phyloP scores from a whole-genome alignment of 2,797 vertebrate genomes.

The Hoplostethus atlanticus region DNA sequence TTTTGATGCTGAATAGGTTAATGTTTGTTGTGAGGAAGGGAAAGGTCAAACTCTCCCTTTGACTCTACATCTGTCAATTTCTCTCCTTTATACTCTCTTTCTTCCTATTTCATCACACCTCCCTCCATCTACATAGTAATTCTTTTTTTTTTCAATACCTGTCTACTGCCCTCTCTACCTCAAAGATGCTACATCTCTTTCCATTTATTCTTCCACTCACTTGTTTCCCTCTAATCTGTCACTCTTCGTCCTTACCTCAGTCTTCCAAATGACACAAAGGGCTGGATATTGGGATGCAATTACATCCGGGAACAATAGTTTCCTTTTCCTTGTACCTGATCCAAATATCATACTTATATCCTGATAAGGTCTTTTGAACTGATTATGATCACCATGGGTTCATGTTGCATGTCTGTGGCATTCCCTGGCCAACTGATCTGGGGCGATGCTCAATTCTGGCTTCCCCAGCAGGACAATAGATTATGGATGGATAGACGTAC shows the following conservation, averaged over 20 bases:
- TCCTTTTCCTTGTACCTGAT: not conserved
- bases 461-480: constrained; percentile 38
- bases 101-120: constrained; percentile 21
- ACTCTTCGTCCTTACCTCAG: not conserved
- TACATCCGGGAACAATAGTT: not conserved
- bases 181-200: constrained; percentile 22
- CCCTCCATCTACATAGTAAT: constrained; percentile 16
- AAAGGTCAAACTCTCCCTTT: constrained; percentile 74
- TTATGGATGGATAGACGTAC: constrained; percentile 40
- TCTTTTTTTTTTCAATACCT: constrained; percentile 5
- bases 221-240: not conserved
- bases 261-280: too few species aligned
- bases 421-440: constrained; percentile 28
- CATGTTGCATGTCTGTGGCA: not conserved
- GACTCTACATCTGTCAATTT: constrained; percentile 50
- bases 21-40: constrained; percentile 61
- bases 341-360: not conserved
- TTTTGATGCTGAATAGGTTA: constrained; percentile 64
- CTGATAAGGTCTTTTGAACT: constrained; percentile 4
- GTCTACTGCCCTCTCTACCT: constrained; percentile 6
- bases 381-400: constrained; percentile 10
- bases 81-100: constrained; percentile 18
- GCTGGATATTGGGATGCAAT: not conserved
- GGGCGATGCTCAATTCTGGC: constrained; percentile 17
- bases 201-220: not conserved